phyloP scores from a whole-genome alignment of 2,888 invertebrate genomes.

The Myopa testacea region DNA sequence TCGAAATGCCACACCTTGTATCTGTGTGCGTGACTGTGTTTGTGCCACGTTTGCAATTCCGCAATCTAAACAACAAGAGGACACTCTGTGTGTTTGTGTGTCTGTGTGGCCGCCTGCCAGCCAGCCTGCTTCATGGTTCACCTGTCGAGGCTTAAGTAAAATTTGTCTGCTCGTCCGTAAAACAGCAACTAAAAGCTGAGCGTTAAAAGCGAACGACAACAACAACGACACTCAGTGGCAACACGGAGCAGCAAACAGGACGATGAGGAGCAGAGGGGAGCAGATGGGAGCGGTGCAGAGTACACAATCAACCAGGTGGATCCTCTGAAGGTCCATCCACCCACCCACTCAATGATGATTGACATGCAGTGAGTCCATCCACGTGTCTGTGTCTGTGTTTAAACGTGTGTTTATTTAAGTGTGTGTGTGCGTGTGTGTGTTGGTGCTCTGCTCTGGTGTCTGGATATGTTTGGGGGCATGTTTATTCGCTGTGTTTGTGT shows the following conservation, averaged over 20 bases:
- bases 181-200: conserved; percentile 37
- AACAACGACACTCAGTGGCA: background rate
- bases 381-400: background rate
- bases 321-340: background rate
- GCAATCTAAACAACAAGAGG: too few relatives aligned
- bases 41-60: background rate
- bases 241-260: background rate
- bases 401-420: too few relatives aligned
- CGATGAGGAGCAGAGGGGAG: too few relatives aligned
- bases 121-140: too few relatives aligned
- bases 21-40: background rate
- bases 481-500: too few relatives aligned
- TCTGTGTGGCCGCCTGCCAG: background rate
- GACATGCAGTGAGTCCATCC: background rate
- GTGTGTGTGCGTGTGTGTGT: background rate
- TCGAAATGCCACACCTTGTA: background rate
- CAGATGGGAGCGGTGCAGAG: background rate
- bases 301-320: too few relatives aligned
- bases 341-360: background rate
- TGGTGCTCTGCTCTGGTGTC: too few relatives aligned
- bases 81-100: background rate
- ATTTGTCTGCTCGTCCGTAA: conserved; percentile 12
- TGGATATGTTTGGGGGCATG: too few relatives aligned
- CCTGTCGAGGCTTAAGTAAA: conserved; percentile 8
- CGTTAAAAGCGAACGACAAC: background rate